These are phyloP conservation scores for Stenichneumon culpator DNA, from an alignment of 2,888 invertebrate genomes.

Conservation along the genomic window DNA sequence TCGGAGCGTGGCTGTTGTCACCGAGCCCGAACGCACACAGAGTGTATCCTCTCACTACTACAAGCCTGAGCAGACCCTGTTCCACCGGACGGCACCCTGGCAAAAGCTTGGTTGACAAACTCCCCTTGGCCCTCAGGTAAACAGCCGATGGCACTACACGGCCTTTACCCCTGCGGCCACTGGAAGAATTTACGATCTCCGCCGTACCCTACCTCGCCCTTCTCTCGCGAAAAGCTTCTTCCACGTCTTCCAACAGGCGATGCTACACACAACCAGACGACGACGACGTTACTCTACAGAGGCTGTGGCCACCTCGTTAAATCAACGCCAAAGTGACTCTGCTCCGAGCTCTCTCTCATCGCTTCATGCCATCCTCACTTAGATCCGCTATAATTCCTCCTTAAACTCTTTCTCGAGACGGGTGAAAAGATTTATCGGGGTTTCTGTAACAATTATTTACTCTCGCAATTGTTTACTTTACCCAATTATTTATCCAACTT, in stretches of 20 bases:
- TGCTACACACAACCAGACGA: background rate
- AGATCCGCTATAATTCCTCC: slow-evolving; percentile 21
- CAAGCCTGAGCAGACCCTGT: background rate
- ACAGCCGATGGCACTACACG: slow-evolving; percentile 39
- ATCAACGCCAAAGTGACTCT: slow-evolving; percentile 45
- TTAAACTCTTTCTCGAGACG: slow-evolving; percentile 8
- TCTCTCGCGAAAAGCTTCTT: background rate
- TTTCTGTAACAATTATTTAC: slow-evolving; percentile 1
- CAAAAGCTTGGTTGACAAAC: background rate
- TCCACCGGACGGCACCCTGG: background rate
- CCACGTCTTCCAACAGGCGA: slow-evolving; percentile 14
- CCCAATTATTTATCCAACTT: too few relatives aligned
- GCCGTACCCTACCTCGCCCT: background rate
- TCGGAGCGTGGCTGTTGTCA: background rate
- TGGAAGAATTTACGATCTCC: slow-evolving; percentile 48
- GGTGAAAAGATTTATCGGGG: background rate
- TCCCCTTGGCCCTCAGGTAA: slow-evolving; percentile 41
- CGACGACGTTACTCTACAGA: slow-evolving; percentile 30
- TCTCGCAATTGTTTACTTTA: too few relatives aligned
- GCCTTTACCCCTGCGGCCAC: slow-evolving; percentile 17
- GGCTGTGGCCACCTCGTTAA: slow-evolving; percentile 44
- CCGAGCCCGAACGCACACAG: slow-evolving; percentile 9
- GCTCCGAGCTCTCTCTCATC: slow-evolving; percentile 1
- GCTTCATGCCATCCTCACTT: background rate
- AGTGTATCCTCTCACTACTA: background rate